These are phyloP conservation scores for Tholera decimalis DNA, from an alignment of 2,888 invertebrate species.

Conservation along the genomic window DNA sequence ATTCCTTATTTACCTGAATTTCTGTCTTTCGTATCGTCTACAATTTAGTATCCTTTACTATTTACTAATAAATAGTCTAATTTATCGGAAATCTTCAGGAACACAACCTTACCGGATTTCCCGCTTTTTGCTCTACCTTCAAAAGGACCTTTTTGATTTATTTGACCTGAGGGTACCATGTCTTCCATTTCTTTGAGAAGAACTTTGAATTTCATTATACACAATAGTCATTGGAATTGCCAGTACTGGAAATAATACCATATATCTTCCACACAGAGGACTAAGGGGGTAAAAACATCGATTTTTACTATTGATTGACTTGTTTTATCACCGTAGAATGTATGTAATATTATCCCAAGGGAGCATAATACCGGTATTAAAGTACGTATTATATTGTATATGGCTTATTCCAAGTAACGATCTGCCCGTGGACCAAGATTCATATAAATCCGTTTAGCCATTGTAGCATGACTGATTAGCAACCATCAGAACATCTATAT, in stretches of 20 bases:
- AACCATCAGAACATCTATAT: not conserved
- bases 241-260: not conserved
- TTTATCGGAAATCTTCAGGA: slow-evolving; percentile 11
- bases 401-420: not conserved
- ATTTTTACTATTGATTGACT: too few relatives aligned
- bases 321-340: not conserved
- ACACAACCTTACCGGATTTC: slow-evolving; percentile 9
- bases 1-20: not conserved
- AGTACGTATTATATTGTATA: too few relatives aligned
- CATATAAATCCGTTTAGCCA: not conserved
- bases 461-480: not conserved
- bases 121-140: slow-evolving; percentile 2
- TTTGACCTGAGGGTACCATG: not conserved
- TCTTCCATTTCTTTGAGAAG: not conserved
- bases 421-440: not conserved
- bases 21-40: not conserved
- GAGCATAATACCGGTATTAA: not conserved
- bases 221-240: not conserved
- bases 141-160: slow-evolving; percentile 10
- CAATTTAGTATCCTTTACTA: not conserved
- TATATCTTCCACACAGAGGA: too few relatives aligned
- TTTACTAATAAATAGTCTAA: slow-evolving; percentile 12
- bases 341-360: not conserved
- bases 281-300: too few relatives aligned
- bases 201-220: too few relatives aligned